Conservation (phyloP, 2,113 vertebrate genomes). For the Elachura formosa region DNA sequence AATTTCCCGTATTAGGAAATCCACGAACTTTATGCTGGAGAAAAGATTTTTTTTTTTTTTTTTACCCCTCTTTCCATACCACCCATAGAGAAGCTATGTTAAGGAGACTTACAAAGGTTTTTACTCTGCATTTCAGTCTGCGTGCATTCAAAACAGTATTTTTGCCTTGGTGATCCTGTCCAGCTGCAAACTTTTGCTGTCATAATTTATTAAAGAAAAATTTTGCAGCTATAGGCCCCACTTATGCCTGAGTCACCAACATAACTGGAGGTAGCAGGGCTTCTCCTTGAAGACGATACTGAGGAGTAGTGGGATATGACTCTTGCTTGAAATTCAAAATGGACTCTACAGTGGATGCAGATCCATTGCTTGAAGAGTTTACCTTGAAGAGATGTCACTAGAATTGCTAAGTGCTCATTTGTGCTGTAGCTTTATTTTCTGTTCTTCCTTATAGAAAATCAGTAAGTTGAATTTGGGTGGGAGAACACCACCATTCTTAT, state of each 20-base stretch:
- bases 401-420: neutral
- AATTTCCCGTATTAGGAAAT: neutral
- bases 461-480: neutral
- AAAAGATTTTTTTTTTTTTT: too few species aligned
- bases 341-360: neutral
- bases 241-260: neutral
- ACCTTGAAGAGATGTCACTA: neutral
- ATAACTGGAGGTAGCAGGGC: neutral
- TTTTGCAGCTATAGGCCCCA: neutral
- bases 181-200: neutral
- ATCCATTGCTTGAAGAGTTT: neutral
- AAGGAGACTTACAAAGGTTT: neutral
- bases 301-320: neutral
- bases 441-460: neutral
- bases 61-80: accelerated
- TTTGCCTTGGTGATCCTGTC: neutral
- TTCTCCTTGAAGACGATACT: neutral
- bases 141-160: neutral
- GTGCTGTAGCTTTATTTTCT: neutral
- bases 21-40: neutral
- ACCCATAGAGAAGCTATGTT: neutral
- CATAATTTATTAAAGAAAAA: neutral
- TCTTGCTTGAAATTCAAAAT: neutral
- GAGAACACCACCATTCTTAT: neutral
- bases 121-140: neutral